phyloP scores from a whole-genome alignment of 35 echinoderm and acorn worm genomes.

The Strongylocentrotus purpuratus region DNA sequence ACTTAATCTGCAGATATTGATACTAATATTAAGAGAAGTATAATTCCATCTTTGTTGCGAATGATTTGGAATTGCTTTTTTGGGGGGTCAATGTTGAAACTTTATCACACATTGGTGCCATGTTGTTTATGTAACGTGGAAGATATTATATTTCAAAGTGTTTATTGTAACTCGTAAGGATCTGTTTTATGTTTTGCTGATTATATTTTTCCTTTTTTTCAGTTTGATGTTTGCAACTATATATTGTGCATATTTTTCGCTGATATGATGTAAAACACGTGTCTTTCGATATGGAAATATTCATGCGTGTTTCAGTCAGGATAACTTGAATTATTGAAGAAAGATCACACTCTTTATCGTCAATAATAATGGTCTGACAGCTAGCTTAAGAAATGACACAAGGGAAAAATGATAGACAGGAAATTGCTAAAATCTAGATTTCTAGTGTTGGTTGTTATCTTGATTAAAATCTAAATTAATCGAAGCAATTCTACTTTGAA shows the following conservation, averaged over 20 bases:
- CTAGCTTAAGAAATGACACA: no score
- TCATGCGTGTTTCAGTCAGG: background rate
- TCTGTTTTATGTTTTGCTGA: no score
- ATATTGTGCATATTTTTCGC: background rate
- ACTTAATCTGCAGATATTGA: background rate
- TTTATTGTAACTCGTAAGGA: background rate
- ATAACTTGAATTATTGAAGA: background rate
- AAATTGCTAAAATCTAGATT: no score
- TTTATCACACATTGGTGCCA: background rate
- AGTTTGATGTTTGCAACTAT: background rate
- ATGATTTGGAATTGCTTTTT: no score
- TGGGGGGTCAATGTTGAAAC: no score
- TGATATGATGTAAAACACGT: background rate
- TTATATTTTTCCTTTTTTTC: background rate
- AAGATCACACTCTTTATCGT: background rate
- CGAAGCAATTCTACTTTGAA: no score
- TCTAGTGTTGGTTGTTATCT: no score
- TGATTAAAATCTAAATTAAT: no score
- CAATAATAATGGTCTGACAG: background rate
- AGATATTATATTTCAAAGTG: background rate
- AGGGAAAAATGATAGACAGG: no score
- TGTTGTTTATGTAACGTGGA: background rate
- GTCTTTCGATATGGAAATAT: background rate
- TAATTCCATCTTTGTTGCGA: background rate
- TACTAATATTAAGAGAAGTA: background rate